Conservation (phyloP, 2,888 invertebrate species). For the Xanthorhoe designata region DNA sequence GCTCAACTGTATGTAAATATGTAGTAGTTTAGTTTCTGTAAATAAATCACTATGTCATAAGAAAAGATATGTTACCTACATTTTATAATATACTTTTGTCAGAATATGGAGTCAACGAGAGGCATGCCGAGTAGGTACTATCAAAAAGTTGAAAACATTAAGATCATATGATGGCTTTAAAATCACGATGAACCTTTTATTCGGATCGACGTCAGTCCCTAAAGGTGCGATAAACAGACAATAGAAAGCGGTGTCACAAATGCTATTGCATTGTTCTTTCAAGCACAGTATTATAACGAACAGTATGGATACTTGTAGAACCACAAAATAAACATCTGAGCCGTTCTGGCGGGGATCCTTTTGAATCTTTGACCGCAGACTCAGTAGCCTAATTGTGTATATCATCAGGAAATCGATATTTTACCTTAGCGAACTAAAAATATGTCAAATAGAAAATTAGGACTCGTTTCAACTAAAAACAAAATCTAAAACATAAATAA, state of each 20-base stretch:
- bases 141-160: neutral
- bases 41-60: too few species aligned
- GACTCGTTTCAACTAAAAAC: too few species aligned
- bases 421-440: neutral
- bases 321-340: neutral
- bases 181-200: conserved; percentile 45
- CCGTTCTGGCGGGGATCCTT: neutral
- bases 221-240: conserved; percentile 47
- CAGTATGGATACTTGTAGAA: conserved; percentile 36
- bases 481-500: too few species aligned
- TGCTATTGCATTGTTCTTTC: conserved; percentile 57
- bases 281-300: conserved; percentile 40
- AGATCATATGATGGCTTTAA: conserved; percentile 17
- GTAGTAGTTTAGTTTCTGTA: too few species aligned
- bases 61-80: too few species aligned
- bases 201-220: conserved; percentile 33
- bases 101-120: neutral
- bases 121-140: neutral
- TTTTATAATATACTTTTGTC: neutral
- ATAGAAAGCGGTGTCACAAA: conserved; percentile 52
- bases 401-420: neutral
- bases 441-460: neutral
- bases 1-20: too few species aligned
- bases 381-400: too few species aligned
- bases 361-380: neutral